These are phyloP conservation scores for Meloidogyne exigua DNA, from an alignment of 1,140 invertebrate genomes.

Conservation along the genomic window DNA sequence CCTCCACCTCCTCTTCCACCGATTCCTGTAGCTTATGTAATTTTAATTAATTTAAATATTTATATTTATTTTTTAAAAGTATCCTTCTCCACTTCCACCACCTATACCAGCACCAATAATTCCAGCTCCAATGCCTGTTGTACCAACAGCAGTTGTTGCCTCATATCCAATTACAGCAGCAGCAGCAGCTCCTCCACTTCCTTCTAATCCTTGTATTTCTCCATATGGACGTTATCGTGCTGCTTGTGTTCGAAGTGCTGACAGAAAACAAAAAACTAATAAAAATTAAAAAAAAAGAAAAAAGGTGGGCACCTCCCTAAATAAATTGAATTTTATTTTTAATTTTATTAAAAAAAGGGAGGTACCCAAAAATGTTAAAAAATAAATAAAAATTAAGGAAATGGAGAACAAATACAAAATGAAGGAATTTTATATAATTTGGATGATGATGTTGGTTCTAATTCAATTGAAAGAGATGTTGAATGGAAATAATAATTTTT, in stretches of 20 bases:
- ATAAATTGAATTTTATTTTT: neutral
- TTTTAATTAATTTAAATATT: neutral
- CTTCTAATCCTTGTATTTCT: constrained; percentile 16
- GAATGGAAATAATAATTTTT: constrained; percentile 23
- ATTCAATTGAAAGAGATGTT: constrained; percentile 18
- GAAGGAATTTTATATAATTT: constrained; percentile 21
- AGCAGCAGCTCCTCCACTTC: constrained; percentile 19
- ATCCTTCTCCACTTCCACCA: constrained; percentile 10
- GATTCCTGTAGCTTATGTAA: constrained; percentile 9
- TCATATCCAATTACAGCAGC: constrained; percentile 29
- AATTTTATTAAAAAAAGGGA: neutral
- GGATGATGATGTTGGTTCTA: constrained; percentile 13
- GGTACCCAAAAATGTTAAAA: constrained; percentile 6
- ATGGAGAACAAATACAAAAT: constrained; percentile 15
- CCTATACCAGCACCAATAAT: constrained; percentile 4
- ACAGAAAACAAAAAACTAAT: constrained; percentile 12
- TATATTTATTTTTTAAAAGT: neutral
- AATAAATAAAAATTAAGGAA: neutral
- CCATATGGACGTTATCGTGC: constrained; percentile 17
- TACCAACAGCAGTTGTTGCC: neutral
- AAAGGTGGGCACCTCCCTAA: constrained; percentile 12
- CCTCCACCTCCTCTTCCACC: constrained; percentile 8
- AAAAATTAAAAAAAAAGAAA: constrained; percentile 5
- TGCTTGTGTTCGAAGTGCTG: constrained; percentile 25
- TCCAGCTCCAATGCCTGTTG: neutral